Base-by-base conservation (phyloP, 1,140 invertebrate genomes). In the Caerostris extrusa region DNA sequence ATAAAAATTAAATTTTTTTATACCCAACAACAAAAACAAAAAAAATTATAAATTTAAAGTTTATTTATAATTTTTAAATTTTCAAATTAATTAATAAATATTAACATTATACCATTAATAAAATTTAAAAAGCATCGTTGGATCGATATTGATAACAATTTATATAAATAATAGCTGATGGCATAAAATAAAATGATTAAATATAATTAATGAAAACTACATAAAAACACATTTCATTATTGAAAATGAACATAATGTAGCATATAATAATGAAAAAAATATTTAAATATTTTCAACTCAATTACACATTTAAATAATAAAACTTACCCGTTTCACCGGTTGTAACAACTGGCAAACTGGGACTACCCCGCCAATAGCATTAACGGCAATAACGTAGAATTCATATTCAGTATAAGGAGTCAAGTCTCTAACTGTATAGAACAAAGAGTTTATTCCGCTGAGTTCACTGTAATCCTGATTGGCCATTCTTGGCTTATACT, bases 331-430 rank as follows among this genome's bases (percentile, higher is more conserved):
- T 98, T 97, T 99, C 98, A 95, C 98, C 98, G 82, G 99, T 99
- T 91, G 98, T 99, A 95, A 99, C 98, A 95, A 98, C 97, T 0
- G 98, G 97, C 53, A 97, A 96, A 95, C 98, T 99, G 2, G 98
- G 97, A 60, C 97, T 97, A 89, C 99, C 98, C 94, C 98, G 64
- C 99, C 99, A 95, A 99, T 98, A 95, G 97, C 98, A 96, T 99
- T 99, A 19, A 99, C 98, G 19, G 98, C 99, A 94, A 98, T 98
- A 93, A 99, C 98, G 96, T 98, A 98, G 96, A 99, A 98, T 96
- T 99, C 98, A 96, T 99, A 99, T 95, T 99, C 98, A 0, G 98
- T 99, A 96, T 98, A 99, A 3, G 99, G 98, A 90, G 98, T 98
- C 17, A 99, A 96, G 95, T 97, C 97, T 82, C 98, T 97, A 57